phyloP scores from a whole-genome alignment of 2,888 invertebrate genomes.

The Merodon equestris region DNA sequence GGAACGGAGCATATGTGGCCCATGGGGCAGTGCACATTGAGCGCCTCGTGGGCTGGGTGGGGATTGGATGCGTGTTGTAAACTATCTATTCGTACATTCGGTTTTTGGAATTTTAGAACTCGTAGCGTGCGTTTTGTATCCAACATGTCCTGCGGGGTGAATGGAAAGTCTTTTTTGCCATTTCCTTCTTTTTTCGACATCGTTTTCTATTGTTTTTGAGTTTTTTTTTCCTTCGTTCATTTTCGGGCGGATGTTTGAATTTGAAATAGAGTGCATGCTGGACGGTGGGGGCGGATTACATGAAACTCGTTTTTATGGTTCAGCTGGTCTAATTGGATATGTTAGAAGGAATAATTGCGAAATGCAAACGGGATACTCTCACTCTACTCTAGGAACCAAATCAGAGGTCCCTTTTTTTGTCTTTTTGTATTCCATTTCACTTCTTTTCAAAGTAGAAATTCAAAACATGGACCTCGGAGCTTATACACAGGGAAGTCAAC shows the following conservation, averaged over 20 bases:
- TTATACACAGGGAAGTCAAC: no score
- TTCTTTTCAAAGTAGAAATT: no score
- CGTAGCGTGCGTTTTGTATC: conserved; percentile 59
- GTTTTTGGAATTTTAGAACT: conserved; percentile 48
- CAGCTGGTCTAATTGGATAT: conserved; percentile 67
- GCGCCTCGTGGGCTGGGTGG: neutral
- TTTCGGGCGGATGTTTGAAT: conserved; percentile 20
- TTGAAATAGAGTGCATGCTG: neutral
- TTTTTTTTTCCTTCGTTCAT: conserved; percentile 23
- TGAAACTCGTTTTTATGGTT: conserved; percentile 63
- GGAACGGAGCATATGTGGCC: conserved; percentile 55
- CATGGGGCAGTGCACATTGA: conserved; percentile 31
- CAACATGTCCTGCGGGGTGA: conserved; percentile 47
- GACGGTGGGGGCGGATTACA: conserved; percentile 40
- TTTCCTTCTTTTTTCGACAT: conserved; percentile 18
- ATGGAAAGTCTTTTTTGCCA: conserved; percentile 8
- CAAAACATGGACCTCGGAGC: no score
- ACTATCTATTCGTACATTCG: conserved; percentile 50
- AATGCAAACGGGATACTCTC: conserved; percentile 41
- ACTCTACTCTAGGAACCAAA: conserved; percentile 5
- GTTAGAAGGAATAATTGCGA: conserved; percentile 60
- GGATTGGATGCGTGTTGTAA: conserved; percentile 15
- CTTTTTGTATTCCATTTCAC: no score
- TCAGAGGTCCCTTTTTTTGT: no score
- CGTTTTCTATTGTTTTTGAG: conserved; percentile 21